Base-by-base conservation (phyloP, 2,888 invertebrate species). In the Cinara cedri region DNA sequence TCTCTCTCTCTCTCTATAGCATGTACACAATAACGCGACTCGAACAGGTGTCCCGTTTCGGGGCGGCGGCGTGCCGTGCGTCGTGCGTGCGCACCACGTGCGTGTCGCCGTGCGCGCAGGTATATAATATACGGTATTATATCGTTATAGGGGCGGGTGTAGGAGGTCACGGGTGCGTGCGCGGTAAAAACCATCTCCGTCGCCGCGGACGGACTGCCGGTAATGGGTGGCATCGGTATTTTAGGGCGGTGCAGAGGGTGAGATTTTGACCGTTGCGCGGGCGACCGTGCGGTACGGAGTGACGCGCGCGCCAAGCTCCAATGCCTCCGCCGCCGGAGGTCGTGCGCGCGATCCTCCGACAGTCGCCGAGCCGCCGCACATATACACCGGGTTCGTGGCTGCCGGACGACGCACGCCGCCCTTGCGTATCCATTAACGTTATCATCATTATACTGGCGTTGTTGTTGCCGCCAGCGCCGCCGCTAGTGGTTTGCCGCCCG, bases 31-130 rank as follows among this genome's bases (percentile, higher is more conserved):
- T 34, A 34, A 34, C 54, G 54, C 10, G 55, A 66, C 75, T 76
- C 75, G 55, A 66, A 76, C 75, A 76, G 75, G 75, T 76, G 75
- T 76, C 75, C 46, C 55, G 55, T 66, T 55, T 19, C 65, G 46
- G 21, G 34, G 34, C 51, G 24, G 26, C 51, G 34, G 46, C 24
- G 46, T 51, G 2, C 42, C 4, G 34, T 34, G 21, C 6, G 34
- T 34, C 34, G 34, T 75, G 74, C 74, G 74, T 65, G 74, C 74
- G 75, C 75, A 76, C 66, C 74, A 75, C 74, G 74, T 75, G 74
- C 65, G 42, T 24, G 21, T 6, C 16, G 46, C 3, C 24, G 49
- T 16, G 24, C 24, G 49, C 46, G 66, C 46, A 21, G n/a, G n/a
- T 34, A 34, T 34, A 34, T 34, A 34, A 34, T 34, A 34, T 34